A percentile compares a stretch with the other conserved stretches of the same genome.
phyloP scores from a whole-genome alignment of 2,888 invertebrate species.

The Tenthredo mesomela region DNA sequence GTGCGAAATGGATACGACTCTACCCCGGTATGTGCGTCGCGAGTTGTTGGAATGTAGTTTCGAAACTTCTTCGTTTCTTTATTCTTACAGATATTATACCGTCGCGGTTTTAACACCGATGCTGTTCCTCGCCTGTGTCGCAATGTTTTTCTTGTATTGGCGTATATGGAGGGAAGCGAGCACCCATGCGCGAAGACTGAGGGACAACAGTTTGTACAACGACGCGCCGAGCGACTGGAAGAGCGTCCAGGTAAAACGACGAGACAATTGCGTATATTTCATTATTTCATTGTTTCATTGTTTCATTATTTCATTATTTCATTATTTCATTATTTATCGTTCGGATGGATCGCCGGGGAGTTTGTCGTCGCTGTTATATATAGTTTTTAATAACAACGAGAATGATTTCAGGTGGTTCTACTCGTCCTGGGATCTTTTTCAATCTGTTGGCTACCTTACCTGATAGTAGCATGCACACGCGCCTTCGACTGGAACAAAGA shows the following conservation, averaged over 20 bases:
- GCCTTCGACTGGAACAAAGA: conserved; percentile 80
- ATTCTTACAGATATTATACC: conserved; percentile 63
- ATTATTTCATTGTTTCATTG: no score
- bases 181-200: conserved; percentile 85
- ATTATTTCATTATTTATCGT: conserved; percentile 36
- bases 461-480: conserved; percentile 84
- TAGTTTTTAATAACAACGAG: no score
- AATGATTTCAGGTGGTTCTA: conserved; percentile 83
- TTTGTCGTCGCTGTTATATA: no score
- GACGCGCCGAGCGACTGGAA: conserved; percentile 83
- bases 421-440: conserved; percentile 90
- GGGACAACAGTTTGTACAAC: conserved; percentile 81
- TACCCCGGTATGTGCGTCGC: conserved; percentile 74
- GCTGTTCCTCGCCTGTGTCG: conserved; percentile 87
- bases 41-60: background rate
- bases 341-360: no score
- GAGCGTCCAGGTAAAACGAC: conserved; percentile 84
- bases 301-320: no score
- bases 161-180: conserved; percentile 89
- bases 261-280: background rate
- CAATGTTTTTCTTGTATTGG: conserved; percentile 88
- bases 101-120: conserved; percentile 83
- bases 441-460: conserved; percentile 90
- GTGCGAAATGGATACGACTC: conserved; percentile 86
- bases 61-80: background rate